Evolutionary conservation across 2,797 vertebrate species (phyloP).

Genomic region (Bovichtus variegatus): DNA sequence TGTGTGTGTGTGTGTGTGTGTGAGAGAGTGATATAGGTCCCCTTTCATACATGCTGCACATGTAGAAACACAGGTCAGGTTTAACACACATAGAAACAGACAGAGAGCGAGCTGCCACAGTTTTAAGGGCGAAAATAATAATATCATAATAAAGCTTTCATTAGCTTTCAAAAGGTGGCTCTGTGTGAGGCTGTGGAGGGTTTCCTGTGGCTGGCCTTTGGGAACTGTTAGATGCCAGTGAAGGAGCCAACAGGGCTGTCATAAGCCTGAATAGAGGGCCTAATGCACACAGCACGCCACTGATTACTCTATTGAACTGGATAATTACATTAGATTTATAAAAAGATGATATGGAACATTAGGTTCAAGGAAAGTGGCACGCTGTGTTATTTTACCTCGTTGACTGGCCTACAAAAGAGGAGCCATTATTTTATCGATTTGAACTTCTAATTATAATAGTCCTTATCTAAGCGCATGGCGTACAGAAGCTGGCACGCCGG

Average conservation of each 20-base stretch:
- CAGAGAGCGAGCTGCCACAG: slow-evolving; percentile 16
- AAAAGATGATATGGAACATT: slow-evolving; percentile 52
- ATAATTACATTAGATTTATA: slow-evolving; percentile 68
- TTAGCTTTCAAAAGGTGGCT: slow-evolving; percentile 79
- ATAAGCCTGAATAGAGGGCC: slow-evolving; percentile 52
- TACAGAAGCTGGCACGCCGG: neutral
- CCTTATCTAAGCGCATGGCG: neutral
- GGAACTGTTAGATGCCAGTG: slow-evolving; percentile 61
- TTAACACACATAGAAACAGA: slow-evolving; percentile 36
- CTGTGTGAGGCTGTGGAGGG: slow-evolving; percentile 71
- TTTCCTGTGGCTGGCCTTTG: slow-evolving; percentile 65
- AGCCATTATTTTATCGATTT: slow-evolving; percentile 17
- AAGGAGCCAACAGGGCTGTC: slow-evolving; percentile 63
- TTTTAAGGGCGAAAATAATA: slow-evolving; percentile 72
- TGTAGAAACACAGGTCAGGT: slow-evolving; percentile 45
- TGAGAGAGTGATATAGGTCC: slow-evolving; percentile 27
- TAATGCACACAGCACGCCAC: slow-evolving; percentile 60
- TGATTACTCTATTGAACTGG: slow-evolving; percentile 69
- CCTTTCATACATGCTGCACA: slow-evolving; percentile 27
- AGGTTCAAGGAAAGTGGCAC: slow-evolving; percentile 37
- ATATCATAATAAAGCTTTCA: slow-evolving; percentile 81
- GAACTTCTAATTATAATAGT: slow-evolving; percentile 8
- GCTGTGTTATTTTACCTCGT: slow-evolving; percentile 42
- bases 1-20: slow-evolving; percentile 10
- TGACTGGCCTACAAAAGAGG: slow-evolving; percentile 35